Percentiles rank a stretch among this genome's conserved stretches.
These are phyloP conservation scores for Scolopax mira DNA, from an alignment of 2,113 vertebrate genomes.

Conservation along the genomic window DNA sequence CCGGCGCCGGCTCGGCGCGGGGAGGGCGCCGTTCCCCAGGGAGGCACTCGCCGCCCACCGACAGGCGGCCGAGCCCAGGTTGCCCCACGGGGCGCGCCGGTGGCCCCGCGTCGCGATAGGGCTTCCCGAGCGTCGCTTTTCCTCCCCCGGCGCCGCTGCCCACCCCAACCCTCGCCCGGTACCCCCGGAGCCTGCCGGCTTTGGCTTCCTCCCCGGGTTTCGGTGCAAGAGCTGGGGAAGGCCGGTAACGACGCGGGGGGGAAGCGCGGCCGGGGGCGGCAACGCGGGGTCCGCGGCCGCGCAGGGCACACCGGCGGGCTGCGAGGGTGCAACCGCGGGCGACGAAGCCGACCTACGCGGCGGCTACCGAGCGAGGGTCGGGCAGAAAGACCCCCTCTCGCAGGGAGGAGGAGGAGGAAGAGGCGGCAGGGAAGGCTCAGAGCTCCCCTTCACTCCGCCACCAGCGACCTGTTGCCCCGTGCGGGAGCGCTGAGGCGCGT, in stretches of 20 bases:
- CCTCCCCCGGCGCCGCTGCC: not conserved
- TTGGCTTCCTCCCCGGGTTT: not conserved
- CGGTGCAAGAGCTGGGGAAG: not conserved
- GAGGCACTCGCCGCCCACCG: not conserved
- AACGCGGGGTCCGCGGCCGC: not conserved
- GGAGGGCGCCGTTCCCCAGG: too few species aligned
- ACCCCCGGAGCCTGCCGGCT: not conserved
- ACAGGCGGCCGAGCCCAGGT: not conserved
- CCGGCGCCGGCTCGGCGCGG: not conserved
- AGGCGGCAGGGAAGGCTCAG: not conserved
- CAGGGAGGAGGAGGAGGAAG: not conserved
- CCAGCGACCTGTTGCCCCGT: constrained; percentile 37
- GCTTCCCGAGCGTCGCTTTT: not conserved
- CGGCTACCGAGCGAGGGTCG: not conserved
- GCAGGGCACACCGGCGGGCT: not conserved
- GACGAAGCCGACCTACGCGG: not conserved
- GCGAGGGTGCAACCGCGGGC: not conserved
- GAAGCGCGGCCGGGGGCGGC: not conserved
- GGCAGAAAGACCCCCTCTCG: not conserved
- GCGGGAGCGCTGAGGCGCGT: not conserved
- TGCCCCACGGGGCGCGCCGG: not conserved
- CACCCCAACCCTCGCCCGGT: not conserved
- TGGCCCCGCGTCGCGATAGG: not conserved
- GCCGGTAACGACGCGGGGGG: not conserved
- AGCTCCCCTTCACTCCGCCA: not conserved